Conservation (phyloP, 2,113 vertebrate species). For the Proteles cristata region DNA sequence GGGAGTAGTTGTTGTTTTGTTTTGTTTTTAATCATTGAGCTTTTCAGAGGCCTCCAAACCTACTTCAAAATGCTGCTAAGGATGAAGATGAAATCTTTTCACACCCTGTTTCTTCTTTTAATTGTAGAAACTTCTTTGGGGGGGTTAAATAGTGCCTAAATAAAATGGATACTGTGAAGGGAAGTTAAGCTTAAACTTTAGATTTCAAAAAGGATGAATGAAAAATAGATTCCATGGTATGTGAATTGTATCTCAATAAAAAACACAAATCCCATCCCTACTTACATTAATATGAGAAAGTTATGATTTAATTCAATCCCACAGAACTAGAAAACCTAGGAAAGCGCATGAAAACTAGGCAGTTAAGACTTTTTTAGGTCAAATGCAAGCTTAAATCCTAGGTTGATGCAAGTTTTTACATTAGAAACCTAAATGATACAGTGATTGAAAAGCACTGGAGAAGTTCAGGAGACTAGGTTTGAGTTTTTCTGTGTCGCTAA, state of each 20-base stretch:
- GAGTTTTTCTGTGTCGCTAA: background rate
- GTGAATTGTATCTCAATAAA: constrained; percentile 15
- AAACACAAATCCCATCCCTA: background rate
- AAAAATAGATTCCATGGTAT: constrained; percentile 37
- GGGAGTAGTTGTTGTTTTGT: background rate
- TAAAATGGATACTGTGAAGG: constrained; percentile 16
- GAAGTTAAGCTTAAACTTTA: constrained; percentile 44
- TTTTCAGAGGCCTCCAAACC: background rate
- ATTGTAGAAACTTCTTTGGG: background rate
- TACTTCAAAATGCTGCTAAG: constrained; percentile 22
- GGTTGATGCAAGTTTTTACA: background rate
- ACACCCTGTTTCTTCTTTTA: constrained; percentile 7
- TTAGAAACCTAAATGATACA: constrained; percentile 44
- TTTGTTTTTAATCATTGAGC: background rate
- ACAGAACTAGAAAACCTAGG: constrained; percentile 5
- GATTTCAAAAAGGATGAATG: constrained; percentile 34
- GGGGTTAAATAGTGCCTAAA: background rate
- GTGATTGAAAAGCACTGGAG: constrained; percentile 16
- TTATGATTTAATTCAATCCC: background rate
- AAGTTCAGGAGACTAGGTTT: constrained; percentile 15
- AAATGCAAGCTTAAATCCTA: background rate
- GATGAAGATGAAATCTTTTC: constrained; percentile 15
- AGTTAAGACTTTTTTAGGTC: background rate
- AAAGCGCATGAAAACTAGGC: background rate
- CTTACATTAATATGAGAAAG: constrained; percentile 16